phyloP scores from a whole-genome alignment of 2,888 invertebrate species.

The Ectemnius continuus region DNA sequence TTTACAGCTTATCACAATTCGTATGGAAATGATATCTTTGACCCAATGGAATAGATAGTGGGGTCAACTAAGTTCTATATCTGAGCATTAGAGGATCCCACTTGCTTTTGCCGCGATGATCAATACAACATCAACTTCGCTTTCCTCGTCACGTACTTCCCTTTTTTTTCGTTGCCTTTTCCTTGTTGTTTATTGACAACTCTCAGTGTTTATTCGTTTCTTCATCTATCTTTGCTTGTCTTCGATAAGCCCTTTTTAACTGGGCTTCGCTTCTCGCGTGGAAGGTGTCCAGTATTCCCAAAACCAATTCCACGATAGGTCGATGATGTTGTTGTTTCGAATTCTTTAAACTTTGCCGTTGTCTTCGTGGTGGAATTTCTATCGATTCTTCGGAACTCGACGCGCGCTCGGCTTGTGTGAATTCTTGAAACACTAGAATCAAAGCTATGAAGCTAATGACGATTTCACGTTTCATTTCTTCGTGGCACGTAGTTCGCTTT shows the following conservation, averaged over 20 bases:
- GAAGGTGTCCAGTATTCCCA: conserved; percentile 64
- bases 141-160: too few relatives aligned
- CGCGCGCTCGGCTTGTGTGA: not conserved
- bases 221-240: conserved; percentile 11
- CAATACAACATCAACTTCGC: too few relatives aligned
- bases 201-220: not conserved
- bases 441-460: not conserved
- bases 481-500: too few relatives aligned
- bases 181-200: too few relatives aligned
- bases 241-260: conserved; percentile 29
- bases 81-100: too few relatives aligned
- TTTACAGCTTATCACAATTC: too few relatives aligned
- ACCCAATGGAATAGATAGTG: too few relatives aligned
- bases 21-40: too few relatives aligned
- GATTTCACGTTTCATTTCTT: not conserved
- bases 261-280: conserved; percentile 57
- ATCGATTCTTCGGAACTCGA: conserved; percentile 57
- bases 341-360: conserved; percentile 30
- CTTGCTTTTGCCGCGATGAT: too few relatives aligned
- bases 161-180: too few relatives aligned
- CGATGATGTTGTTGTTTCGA: conserved; percentile 24
- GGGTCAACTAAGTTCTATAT: too few relatives aligned
- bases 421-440: not conserved
- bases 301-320: conserved; percentile 63
- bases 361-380: conserved; percentile 50